Evolutionary conservation across 2,113 vertebrate species (phyloP), one percentile per base, ranked within the genome.

Genomic region (Gulo gulo): DNA sequence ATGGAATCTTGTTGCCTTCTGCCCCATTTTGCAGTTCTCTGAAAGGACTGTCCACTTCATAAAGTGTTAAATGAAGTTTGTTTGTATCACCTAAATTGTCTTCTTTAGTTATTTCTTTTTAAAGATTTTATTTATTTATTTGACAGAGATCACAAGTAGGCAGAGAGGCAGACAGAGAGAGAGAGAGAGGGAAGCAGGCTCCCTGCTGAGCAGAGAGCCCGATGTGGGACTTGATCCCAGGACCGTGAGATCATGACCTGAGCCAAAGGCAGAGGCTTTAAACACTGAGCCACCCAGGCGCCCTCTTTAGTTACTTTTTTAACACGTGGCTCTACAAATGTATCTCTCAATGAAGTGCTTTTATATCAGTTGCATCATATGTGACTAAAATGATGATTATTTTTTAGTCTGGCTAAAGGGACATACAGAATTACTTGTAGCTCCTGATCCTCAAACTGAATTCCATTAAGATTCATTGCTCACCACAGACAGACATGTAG

Each of bases 321-420:
- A 52, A 52, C 76, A 34, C 2, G 11, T 59, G 24, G 9, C 31
- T 86, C 71, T 84, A 47, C 23, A 69, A 94, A 47, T 83, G 8
- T 34, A 84, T 93, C 57, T 88, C 92, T 47, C 74, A 95, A 63
- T 87, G 42, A 94, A 89, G 20, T 79, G 13, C 9, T 57, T 86
- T 91, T 89, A 90, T 67, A 73, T 92, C 16, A 81, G 7, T 91
- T 94, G 34, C 34, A 47, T 82, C 23, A 50, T 36, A 61, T 2
- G 21, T 74, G 36, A 71, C 65, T 79, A 89, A 91, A 95, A 74
- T 42, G 79, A 50, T 52, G 20, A 52, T 82, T 93, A 36, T 90
- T 92, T 97, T 67, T 91, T 23, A 59, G 16, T 94, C 65, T 91
- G 78, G 23, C 29, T 91, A 79, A 86, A 36, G 31, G 79, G 87